phyloP scores from a whole-genome alignment of 2,113 vertebrate species.

The Oxyruncus cristatus region DNA sequence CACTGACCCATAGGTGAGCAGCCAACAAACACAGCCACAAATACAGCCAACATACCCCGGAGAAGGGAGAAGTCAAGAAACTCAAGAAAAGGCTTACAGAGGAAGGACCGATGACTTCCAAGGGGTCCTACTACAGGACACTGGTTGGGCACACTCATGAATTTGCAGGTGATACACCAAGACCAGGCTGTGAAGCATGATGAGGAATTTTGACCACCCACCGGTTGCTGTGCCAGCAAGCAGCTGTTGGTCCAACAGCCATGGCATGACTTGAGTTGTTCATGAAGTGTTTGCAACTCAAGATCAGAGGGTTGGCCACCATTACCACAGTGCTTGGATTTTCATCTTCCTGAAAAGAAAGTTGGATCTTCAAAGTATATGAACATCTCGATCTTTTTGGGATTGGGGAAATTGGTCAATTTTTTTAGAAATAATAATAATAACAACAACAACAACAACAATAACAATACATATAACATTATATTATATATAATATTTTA shows the following conservation, averaged over 20 bases:
- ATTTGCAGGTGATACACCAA: not conserved
- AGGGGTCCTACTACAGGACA: not conserved
- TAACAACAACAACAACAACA: no score
- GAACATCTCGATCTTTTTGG: not conserved
- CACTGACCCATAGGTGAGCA: not conserved
- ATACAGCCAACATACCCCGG: not conserved
- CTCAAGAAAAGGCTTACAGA: not conserved
- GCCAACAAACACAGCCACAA: not conserved
- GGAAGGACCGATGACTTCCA: not conserved
- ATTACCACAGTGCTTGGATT: not conserved
- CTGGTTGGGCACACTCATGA: not conserved
- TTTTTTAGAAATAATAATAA: not conserved
- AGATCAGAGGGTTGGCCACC: not conserved
- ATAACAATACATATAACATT: no score
- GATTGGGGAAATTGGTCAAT: accelerated
- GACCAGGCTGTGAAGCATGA: not conserved
- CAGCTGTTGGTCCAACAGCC: not conserved
- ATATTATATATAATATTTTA: no score
- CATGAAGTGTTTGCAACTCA: not conserved
- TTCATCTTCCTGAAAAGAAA: not conserved
- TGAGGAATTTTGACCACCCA: not conserved
- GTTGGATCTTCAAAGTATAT: not conserved
- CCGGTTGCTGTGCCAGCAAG: not conserved
- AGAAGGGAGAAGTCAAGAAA: not conserved
- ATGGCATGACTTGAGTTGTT: not conserved